A percentile compares a stretch with the other conserved stretches of the same genome.
Conservation (phyloP, 1,140 invertebrate species). For the Nasonia vitripennis region DNA sequence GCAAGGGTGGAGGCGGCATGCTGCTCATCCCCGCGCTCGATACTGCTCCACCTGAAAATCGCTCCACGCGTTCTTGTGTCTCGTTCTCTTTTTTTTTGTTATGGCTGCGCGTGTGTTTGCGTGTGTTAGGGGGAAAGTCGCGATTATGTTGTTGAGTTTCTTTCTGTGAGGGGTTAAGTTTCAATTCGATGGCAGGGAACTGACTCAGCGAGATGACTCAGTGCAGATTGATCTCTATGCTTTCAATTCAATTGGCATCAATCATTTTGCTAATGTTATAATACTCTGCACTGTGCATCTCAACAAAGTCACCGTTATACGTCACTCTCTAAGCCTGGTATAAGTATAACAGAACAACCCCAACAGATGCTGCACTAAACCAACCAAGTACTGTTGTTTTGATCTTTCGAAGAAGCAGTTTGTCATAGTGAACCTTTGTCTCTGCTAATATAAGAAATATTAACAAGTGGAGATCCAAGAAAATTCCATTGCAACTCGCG, state of each 20-base stretch:
- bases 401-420: conserved; percentile 32
- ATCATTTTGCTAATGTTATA: no score
- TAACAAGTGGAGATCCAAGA: not conserved
- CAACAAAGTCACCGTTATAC: conserved; percentile 15
- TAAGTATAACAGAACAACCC: conserved; percentile 6
- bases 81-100: conserved; percentile 18
- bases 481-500: not conserved
- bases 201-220: not conserved
- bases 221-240: not conserved
- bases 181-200: no score
- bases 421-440: conserved; percentile 40
- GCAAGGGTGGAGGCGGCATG: conserved; percentile 66
- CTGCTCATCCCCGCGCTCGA: conserved; percentile 65
- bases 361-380: conserved; percentile 21
- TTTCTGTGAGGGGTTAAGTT: not conserved
- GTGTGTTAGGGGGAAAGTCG: not conserved
- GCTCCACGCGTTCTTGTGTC: conserved; percentile 60
- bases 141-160: not conserved
- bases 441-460: not conserved
- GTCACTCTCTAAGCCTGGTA: conserved; percentile 35
- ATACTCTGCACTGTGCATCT: not conserved
- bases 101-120: not conserved
- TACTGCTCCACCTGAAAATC: conserved; percentile 72
- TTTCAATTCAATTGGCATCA: no score
- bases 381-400: conserved; percentile 19